Conservation (phyloP, 2,113 vertebrate species). For the Calonectris borealis region DNA sequence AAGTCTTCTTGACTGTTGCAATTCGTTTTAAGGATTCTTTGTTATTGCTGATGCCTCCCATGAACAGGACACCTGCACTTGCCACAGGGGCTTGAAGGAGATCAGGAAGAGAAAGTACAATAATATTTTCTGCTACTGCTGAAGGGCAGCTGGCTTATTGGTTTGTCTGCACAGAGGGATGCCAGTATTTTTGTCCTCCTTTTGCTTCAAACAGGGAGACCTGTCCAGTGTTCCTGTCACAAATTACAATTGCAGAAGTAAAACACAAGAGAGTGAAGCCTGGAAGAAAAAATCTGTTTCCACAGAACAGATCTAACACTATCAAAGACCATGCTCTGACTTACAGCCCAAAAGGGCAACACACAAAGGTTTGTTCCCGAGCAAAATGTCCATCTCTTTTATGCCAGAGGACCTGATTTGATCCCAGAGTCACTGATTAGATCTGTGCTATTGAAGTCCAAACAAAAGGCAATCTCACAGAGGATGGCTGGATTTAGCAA, state of each 20-base stretch:
- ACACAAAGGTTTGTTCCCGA: not conserved
- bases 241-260: not conserved
- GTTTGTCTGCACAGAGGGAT: not conserved
- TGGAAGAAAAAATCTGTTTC: not conserved
- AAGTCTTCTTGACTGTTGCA: not conserved
- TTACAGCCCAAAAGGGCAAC: not conserved
- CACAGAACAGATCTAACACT: not conserved
- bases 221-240: not conserved
- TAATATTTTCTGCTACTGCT: not conserved
- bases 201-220: not conserved
- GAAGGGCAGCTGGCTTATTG: not conserved
- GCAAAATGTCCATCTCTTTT: not conserved
- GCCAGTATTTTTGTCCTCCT: not conserved
- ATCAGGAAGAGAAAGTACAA: not conserved
- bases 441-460: not conserved
- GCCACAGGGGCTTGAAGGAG: not conserved
- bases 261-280: not conserved
- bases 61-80: not conserved
- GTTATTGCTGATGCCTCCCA: not conserved
- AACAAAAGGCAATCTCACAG: not conserved
- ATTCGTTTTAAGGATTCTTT: conserved; percentile 8
- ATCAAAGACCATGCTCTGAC: not conserved
- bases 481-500: not conserved
- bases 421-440: not conserved
- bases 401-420: not conserved